Conservation (phyloP, 1,140 invertebrate genomes). For the Dreissena rostriformis region DNA sequence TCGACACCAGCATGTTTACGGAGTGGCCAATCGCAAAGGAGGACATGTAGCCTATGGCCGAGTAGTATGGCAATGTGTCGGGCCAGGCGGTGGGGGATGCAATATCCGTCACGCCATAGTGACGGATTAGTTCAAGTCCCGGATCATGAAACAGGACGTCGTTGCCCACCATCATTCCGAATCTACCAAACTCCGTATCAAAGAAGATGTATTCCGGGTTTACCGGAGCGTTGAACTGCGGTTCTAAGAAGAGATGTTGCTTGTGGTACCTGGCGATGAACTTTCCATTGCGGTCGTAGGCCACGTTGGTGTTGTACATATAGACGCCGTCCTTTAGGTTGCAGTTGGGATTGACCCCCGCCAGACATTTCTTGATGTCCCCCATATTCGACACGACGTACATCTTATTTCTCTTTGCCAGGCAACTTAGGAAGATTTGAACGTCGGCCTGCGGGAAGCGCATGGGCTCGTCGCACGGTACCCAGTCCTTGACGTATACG, state of each 20-base stretch:
- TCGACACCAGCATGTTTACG: constrained; percentile 84
- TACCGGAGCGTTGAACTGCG: constrained; percentile 84
- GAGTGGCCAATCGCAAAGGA: constrained; percentile 83
- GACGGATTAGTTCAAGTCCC: constrained; percentile 81
- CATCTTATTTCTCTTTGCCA: constrained; percentile 82
- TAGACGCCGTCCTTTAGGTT: constrained; percentile 81
- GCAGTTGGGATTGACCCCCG: constrained; percentile 78
- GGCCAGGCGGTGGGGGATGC: constrained; percentile 88
- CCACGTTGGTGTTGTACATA: constrained; percentile 90
- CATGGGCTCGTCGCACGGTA: constrained; percentile 61
- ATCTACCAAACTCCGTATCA: constrained; percentile 90
- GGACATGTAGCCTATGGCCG: constrained; percentile 82
- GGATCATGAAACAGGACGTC: constrained; percentile 88
- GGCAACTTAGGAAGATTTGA: constrained; percentile 81
- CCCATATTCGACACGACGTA: constrained; percentile 89
- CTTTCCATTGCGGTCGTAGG: constrained; percentile 85
- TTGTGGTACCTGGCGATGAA: constrained; percentile 88
- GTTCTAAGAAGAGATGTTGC: constrained; percentile 82
- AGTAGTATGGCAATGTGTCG: constrained; percentile 87
- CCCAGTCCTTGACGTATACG: constrained; percentile 23
- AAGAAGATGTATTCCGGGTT: constrained; percentile 66
- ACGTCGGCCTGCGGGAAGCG: constrained; percentile 46
- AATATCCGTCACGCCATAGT: constrained; percentile 85
- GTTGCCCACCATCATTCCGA: constrained; percentile 90
- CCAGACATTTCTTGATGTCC: constrained; percentile 84